Evolutionary conservation across 2,113 vertebrate species (phyloP), one percentile per base, ranked within the genome.

Genomic region (Phainopepla nitens): DNA sequence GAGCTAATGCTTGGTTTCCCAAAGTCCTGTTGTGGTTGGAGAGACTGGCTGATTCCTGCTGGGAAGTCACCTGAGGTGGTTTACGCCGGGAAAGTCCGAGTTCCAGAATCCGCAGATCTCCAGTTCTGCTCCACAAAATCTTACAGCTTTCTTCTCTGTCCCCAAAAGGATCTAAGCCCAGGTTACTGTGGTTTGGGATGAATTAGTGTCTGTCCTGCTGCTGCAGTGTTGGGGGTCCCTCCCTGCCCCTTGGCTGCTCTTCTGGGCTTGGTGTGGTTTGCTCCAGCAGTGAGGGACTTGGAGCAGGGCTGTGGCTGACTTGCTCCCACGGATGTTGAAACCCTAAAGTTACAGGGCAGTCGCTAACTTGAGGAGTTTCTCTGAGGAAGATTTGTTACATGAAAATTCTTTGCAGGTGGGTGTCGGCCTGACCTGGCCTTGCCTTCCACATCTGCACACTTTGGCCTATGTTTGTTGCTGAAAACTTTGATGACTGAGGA

Each of bases 221-320:
- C 58, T 68, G 53, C 39, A 8, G 64, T 15, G 60, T 56, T 75
- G 70, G 27, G 57, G 11, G 27, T 18, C 73, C 44, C 23, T 79
- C 79, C 25, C 42, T 75, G 36, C 4, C 5, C 5, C 3, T 23
- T 21, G 72, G 44, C 58, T 60, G 54, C 29, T 61, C 36, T 56
- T 24, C 62, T 70, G 39, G 39, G 39, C 39, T 39, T 49, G 56
- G 17, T 22, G 24, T 39, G 31, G 9, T 36, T 93, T 68, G 33
- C 11, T 61, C 5, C 42, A 53, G 72, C 1, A 27, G 13, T 10
- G 28, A 49, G 47, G 10, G 15, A 29, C 27, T 31, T 0, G 0
- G 31, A 35, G 13, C 2, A 49, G 41, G 58, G n/a, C 57, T 81
- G 70, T 10, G 45, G 64, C 19, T 27, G 22, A 39, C 39, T 39